phyloP scores from a whole-genome alignment of 2,113 vertebrate genomes.

The Sinocyclocheilus rhinocerous region DNA sequence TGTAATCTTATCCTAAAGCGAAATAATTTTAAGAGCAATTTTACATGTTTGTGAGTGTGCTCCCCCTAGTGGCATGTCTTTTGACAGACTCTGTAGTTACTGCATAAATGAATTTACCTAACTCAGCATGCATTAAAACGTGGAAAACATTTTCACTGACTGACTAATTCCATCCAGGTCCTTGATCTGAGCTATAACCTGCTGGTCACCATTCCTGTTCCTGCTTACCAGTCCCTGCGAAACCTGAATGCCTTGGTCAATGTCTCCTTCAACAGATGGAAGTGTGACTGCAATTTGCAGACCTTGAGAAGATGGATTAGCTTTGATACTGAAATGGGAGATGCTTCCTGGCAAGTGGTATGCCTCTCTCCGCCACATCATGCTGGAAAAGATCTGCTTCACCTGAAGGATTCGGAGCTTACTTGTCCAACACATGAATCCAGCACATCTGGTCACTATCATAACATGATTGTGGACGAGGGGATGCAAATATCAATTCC shows the following conservation, averaged over 20 bases:
- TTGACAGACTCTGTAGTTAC: background rate
- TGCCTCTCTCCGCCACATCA: conserved; percentile 67
- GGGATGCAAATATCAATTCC: conserved; percentile 69
- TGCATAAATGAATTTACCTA: background rate
- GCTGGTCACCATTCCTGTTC: conserved; percentile 73
- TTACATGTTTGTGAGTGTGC: background rate
- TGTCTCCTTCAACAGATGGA: conserved; percentile 75
- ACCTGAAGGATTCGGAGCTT: conserved; percentile 70
- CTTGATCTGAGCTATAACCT: conserved; percentile 83
- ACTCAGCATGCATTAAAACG: background rate
- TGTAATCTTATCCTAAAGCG: background rate
- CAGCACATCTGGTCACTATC: conserved; percentile 55
- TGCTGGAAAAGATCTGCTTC: conserved; percentile 67
- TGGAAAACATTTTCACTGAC: background rate
- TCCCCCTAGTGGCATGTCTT: background rate
- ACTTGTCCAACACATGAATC: conserved; percentile 61
- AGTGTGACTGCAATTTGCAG: conserved; percentile 72
- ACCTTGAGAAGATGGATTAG: conserved; percentile 71
- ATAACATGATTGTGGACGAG: conserved; percentile 63
- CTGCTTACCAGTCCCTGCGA: conserved; percentile 70
- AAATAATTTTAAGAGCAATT: background rate
- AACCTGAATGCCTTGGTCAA: conserved; percentile 71
- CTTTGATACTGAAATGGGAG: conserved; percentile 65
- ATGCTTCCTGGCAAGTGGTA: conserved; percentile 64
- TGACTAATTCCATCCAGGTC: conserved; percentile 67